Evolutionary conservation across 2,888 invertebrate genomes (phyloP), one percentile per base, ranked within the genome.

Genomic region (Chesias legatella): DNA sequence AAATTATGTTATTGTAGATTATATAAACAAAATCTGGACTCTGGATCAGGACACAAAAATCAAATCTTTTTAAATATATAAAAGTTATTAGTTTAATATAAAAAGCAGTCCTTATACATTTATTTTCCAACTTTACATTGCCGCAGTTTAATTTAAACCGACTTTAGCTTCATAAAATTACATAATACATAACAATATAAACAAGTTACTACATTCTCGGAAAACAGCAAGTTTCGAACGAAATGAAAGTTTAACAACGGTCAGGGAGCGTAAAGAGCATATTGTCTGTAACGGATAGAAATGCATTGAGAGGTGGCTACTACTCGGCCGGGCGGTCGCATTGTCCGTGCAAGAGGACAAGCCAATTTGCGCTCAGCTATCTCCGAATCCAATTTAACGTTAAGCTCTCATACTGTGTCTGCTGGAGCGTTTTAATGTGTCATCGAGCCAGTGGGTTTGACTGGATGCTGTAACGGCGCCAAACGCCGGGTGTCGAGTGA

Each of bases 211-310:
- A n/a, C 32, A 34, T 50, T 51, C 33, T 10, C 8, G 33, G 35
- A 29, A 49, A 37, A 33, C 39, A 42, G 32, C 53, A 47, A 37
- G 47, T 28, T 37, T 23, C 34, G 32, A 39, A 32, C 42, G 40
- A 43, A 43, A 51, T 48, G 41, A 51, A 51, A 47, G 36, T 55
- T 47, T 49, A 51, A 55, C 60, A 66, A 65, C 64, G 67, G 57
- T 56, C 58, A 51, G 33, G 46, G 52, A 60, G 52, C 51, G 49
- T 49, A 58, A 54, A 51, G 51, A 56, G 60, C 56, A 60, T 56
- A 64, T 65, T 60, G 65, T 60, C 68, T 64, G 63, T 60, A 69
- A 59, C 79, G 79, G 79, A 78, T 68, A 74, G 71, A 77, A 79
- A 78, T 79, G 79, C 65, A 41, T 57, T 49, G 57, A 49, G 50